phyloP scores from a whole-genome alignment of 2,888 invertebrate species.

The Sturmia bella region DNA sequence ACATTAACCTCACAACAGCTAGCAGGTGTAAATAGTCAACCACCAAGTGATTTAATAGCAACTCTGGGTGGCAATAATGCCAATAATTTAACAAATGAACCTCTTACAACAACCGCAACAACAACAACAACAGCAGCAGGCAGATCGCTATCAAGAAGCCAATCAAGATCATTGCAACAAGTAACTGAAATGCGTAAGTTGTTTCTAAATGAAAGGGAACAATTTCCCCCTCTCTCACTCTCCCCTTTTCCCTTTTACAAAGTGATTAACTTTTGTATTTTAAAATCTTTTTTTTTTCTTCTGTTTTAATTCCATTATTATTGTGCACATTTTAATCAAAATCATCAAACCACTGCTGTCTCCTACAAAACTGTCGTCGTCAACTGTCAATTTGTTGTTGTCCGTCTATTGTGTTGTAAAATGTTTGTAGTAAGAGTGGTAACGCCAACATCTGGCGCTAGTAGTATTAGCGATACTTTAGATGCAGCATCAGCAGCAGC shows the following conservation, averaged over 20 bases:
- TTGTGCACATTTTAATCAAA: conserved; percentile 15
- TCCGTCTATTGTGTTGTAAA: conserved; percentile 56
- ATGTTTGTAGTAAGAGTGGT: conserved; percentile 70
- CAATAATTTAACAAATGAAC: conserved; percentile 46
- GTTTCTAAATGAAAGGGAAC: too few relatives aligned
- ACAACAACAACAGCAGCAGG: conserved; percentile 32
- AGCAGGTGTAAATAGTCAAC: conserved; percentile 58
- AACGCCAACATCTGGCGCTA: conserved; percentile 72
- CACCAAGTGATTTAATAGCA: conserved; percentile 51
- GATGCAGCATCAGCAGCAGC: conserved; percentile 73
- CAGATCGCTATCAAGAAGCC: conserved; percentile 53
- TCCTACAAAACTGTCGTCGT: too few relatives aligned
- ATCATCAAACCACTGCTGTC: conserved; percentile 6
- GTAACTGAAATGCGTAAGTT: conserved; percentile 74
- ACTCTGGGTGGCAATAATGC: conserved; percentile 49
- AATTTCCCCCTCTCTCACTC: not conserved
- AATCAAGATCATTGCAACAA: conserved; percentile 65
- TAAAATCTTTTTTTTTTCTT: conserved; percentile 41
- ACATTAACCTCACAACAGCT: conserved; percentile 61
- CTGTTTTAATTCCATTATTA: conserved; percentile 47
- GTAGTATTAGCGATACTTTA: conserved; percentile 72
- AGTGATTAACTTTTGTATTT: conserved; percentile 59
- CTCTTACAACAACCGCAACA: conserved; percentile 37
- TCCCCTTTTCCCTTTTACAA: not conserved
- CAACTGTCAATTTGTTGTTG: conserved; percentile 47